These are phyloP conservation scores for Mesocentrotus franciscanus DNA, from an alignment of 53 echinoderm and acorn worm genomes.

Conservation along the genomic window DNA sequence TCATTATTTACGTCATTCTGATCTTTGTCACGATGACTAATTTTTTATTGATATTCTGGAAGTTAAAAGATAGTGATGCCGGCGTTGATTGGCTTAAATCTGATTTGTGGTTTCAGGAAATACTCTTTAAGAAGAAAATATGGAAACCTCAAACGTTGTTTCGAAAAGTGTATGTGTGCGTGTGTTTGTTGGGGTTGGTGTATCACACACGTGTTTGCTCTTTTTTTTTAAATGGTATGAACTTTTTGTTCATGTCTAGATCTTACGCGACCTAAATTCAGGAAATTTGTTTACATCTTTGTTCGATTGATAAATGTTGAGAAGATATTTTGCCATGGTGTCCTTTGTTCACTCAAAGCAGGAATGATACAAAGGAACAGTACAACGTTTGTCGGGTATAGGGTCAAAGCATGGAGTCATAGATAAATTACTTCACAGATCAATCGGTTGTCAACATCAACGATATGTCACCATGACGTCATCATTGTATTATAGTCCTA, in stretches of 20 bases:
- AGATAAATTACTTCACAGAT: not conserved
- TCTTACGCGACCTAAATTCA: too few relatives aligned
- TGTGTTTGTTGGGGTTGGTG: too few relatives aligned
- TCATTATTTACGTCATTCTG: not conserved
- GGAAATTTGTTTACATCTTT: too few relatives aligned
- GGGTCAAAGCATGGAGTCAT: not conserved
- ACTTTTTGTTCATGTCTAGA: too few relatives aligned
- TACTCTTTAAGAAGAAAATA: too few relatives aligned
- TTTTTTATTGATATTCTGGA: not conserved
- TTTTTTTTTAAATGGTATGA: too few relatives aligned
- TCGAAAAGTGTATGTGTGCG: too few relatives aligned
- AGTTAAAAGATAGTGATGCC: not conserved
- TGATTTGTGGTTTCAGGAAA: not conserved
- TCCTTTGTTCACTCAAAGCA: not conserved
- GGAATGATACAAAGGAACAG: not conserved
- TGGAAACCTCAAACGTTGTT: too few relatives aligned
- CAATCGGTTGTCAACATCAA: not conserved
- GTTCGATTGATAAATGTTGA: not conserved
- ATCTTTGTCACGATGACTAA: not conserved
- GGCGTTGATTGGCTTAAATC: not conserved
- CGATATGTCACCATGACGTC: constrained; percentile 19
- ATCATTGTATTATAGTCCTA: not conserved
- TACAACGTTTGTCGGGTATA: not conserved
- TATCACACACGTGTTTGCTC: too few relatives aligned
- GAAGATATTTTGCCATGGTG: not conserved